These are phyloP conservation scores for Phymastichus coffea DNA, from an alignment of 1,140 invertebrate genomes.

Conservation along the genomic window DNA sequence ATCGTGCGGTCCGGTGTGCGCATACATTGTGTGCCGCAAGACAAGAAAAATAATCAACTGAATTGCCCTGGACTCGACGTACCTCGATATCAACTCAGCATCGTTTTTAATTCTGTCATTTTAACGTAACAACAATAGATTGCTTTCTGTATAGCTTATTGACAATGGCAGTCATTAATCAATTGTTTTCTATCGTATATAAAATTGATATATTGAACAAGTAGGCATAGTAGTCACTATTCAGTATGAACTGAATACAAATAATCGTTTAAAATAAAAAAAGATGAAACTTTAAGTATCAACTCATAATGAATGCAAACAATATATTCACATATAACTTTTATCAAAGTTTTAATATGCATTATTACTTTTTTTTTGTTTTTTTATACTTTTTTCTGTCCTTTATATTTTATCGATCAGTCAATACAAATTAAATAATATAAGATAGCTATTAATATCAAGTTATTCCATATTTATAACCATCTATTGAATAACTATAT, in stretches of 20 bases:
- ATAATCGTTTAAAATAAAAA: slow-evolving; percentile 11
- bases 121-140: slow-evolving; percentile 21
- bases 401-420: slow-evolving; percentile 7
- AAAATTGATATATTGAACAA: slow-evolving; percentile 21
- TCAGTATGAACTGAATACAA: neutral
- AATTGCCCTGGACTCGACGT: slow-evolving; percentile 20
- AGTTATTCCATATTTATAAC: slow-evolving; percentile 18
- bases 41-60: neutral
- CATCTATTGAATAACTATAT: slow-evolving; percentile 13
- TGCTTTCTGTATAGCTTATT: slow-evolving; percentile 20
- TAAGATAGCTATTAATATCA: slow-evolving; percentile 21
- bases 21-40: slow-evolving; percentile 6
- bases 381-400: slow-evolving; percentile 4
- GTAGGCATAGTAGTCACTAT: slow-evolving; percentile 6
- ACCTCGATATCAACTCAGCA: slow-evolving; percentile 17
- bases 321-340: slow-evolving; percentile 5
- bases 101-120: neutral
- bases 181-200: slow-evolving; percentile 21
- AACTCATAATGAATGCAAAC: slow-evolving; percentile 5
- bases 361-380: neutral
- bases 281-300: slow-evolving; percentile 1
- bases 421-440: slow-evolving; percentile 24
- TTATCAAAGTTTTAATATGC: slow-evolving; percentile 1
- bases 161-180: slow-evolving; percentile 23
- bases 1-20: too few species aligned